Percentiles rank a stretch among this genome's conserved stretches.
phyloP scores from a whole-genome alignment of 2,113 vertebrate genomes.

The Gracilinanus agilis region DNA sequence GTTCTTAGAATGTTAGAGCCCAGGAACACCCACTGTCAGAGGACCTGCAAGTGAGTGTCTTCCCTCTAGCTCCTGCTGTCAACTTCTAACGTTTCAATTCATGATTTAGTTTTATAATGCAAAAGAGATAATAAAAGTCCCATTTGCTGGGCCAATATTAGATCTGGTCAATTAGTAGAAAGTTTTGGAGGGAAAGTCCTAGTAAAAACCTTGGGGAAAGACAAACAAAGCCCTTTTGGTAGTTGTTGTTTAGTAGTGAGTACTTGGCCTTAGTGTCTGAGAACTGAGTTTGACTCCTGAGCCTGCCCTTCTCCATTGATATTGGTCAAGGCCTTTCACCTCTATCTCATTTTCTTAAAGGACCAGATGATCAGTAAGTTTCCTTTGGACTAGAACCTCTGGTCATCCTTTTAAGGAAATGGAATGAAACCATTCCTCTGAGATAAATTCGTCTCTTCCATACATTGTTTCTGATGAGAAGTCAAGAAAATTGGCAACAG shows the following conservation, averaged over 20 bases:
- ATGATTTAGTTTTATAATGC: conserved; percentile 54
- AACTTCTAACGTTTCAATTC: conserved; percentile 47
- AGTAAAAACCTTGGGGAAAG: conserved; percentile 70
- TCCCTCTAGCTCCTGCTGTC: conserved; percentile 34
- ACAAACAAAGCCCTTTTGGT: conserved; percentile 73
- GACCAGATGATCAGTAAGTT: neutral
- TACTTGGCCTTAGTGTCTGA: neutral
- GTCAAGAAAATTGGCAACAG: conserved; percentile 27
- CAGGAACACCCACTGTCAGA: neutral
- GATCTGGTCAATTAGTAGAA: conserved; percentile 68
- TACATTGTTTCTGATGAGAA: conserved; percentile 16
- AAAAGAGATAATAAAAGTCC: conserved; percentile 68
- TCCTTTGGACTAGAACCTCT: neutral
- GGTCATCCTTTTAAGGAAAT: neutral
- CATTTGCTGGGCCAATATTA: conserved; percentile 64
- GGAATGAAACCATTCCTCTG: conserved; percentile 66
- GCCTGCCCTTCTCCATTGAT: neutral
- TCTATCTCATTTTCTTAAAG: neutral
- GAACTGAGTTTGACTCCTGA: neutral
- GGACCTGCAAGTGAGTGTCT: neutral
- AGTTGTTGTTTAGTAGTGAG: conserved; percentile 71
- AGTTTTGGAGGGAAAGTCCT: conserved; percentile 74
- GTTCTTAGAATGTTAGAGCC: conserved; percentile 58
- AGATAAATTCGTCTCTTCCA: conserved; percentile 67
- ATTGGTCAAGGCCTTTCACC: neutral